Evolutionary conservation across 2,113 vertebrate genomes (phyloP).

Genomic region (Anolis sagrei): DNA sequence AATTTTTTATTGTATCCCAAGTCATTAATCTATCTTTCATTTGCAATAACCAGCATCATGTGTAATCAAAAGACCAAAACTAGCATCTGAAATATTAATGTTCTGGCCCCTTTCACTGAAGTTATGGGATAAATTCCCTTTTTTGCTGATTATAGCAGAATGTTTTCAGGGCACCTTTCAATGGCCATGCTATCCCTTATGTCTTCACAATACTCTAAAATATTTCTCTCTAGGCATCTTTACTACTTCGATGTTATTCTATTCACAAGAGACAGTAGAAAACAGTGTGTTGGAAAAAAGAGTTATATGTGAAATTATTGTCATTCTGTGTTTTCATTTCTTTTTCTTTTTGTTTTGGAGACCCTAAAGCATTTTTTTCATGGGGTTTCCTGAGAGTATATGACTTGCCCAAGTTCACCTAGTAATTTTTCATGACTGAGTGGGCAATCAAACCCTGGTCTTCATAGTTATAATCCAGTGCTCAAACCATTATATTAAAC

Average conservation of each 20-base stretch:
- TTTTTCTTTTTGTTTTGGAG: no score
- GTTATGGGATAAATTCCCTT: neutral
- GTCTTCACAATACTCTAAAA: neutral
- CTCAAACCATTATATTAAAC: no score
- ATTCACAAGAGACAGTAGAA: neutral
- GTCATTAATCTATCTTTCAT: slow-evolving; percentile 37
- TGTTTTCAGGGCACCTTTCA: neutral
- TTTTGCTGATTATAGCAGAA: neutral
- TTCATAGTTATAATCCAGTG: no score
- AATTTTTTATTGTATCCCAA: slow-evolving; percentile 29
- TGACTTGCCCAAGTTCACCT: no score
- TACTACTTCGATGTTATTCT: neutral
- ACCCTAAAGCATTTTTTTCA: no score
- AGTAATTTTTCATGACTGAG: no score
- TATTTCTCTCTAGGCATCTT: neutral
- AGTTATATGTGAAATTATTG: no score
- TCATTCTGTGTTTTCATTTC: no score
- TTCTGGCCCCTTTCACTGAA: neutral
- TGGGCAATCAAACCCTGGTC: no score
- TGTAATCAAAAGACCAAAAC: slow-evolving; percentile 16
- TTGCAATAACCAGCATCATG: slow-evolving; percentile 29
- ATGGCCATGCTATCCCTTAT: neutral
- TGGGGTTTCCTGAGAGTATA: no score
- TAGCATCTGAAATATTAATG: slow-evolving; percentile 20
- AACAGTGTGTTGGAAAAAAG: neutral